Conservation (phyloP, 2,888 invertebrate species). For the Fragum sueziense region DNA sequence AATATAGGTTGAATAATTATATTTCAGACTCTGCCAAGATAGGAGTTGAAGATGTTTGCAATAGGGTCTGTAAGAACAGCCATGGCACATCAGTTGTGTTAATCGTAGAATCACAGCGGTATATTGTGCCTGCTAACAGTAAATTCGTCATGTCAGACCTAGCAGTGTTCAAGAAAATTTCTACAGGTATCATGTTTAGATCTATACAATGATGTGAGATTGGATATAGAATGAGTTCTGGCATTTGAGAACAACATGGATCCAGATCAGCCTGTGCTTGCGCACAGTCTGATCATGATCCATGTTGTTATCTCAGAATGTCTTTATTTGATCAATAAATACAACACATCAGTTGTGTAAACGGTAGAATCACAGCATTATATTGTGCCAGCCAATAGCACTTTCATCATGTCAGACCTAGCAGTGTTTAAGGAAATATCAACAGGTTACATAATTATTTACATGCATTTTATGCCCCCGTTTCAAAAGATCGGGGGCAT, state of each 20-base stretch:
- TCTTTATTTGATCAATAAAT: no score
- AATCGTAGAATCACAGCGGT: constrained; percentile 39
- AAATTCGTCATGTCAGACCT: constrained; percentile 68
- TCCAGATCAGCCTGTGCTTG: no score
- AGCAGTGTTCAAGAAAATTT: not conserved
- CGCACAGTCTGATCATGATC: no score
- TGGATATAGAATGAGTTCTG: no score
- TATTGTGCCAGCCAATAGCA: constrained; percentile 61
- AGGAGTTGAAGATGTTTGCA: not conserved
- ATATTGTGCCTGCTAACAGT: constrained; percentile 62
- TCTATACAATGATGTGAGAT: no score
- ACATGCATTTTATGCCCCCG: no score
- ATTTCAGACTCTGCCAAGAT: not conserved
- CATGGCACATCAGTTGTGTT: constrained; percentile 4
- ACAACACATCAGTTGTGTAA: not conserved
- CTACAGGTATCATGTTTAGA: no score
- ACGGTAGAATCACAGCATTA: constrained; percentile 45
- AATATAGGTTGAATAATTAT: no score
- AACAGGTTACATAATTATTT: no score
- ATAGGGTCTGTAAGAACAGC: constrained; percentile 23
- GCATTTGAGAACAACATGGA: no score
- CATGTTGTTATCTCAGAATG: no score
- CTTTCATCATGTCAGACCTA: constrained; percentile 68
- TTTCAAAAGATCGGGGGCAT: no score
- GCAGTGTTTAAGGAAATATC: not conserved